A percentile compares a stretch with the other conserved stretches of the same genome.
These are phyloP conservation scores for Sylvia atricapilla DNA, from an alignment of 2,113 vertebrate genomes.

Conservation along the genomic window DNA sequence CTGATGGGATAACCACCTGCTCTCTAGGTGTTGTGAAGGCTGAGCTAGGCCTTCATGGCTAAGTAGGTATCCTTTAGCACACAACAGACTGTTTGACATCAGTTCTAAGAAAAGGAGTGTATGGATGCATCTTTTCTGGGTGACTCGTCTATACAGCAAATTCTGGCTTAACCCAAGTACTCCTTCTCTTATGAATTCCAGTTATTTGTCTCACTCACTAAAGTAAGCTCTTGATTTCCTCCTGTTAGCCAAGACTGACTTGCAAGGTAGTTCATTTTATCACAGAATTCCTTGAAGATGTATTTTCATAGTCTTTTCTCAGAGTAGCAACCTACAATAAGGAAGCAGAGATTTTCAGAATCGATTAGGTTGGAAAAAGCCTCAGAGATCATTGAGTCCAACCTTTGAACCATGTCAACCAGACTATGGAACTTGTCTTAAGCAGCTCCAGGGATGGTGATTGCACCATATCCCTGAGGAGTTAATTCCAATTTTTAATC, in stretches of 20 bases:
- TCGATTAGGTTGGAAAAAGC: not conserved
- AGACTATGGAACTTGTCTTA: not conserved
- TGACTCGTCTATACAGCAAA: fast-evolving
- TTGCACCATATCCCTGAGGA: not conserved
- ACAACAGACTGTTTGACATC: not conserved
- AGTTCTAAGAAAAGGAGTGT: not conserved
- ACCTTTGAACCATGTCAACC: not conserved
- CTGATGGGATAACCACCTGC: not conserved
- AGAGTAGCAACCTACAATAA: not conserved
- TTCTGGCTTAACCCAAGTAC: not conserved
- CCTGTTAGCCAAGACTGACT: not conserved
- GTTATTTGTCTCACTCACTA: not conserved
- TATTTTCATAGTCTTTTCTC: not conserved
- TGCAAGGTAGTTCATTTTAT: not conserved
- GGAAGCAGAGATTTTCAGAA: not conserved
- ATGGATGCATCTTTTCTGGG: not conserved
- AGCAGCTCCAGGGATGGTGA: not conserved
- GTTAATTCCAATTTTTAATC: not conserved
- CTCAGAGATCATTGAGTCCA: not conserved
- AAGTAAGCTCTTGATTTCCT: not conserved
- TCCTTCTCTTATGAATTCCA: not conserved
- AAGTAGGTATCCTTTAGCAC: not conserved
- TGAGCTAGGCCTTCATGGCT: not conserved
- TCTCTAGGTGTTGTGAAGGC: not conserved
- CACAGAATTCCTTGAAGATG: not conserved